A percentile compares a stretch with the other conserved stretches of the same genome.
Evolutionary conservation across 2,797 vertebrate genomes (phyloP).

Genomic region (Heteromormyrus szaboi): DNA sequence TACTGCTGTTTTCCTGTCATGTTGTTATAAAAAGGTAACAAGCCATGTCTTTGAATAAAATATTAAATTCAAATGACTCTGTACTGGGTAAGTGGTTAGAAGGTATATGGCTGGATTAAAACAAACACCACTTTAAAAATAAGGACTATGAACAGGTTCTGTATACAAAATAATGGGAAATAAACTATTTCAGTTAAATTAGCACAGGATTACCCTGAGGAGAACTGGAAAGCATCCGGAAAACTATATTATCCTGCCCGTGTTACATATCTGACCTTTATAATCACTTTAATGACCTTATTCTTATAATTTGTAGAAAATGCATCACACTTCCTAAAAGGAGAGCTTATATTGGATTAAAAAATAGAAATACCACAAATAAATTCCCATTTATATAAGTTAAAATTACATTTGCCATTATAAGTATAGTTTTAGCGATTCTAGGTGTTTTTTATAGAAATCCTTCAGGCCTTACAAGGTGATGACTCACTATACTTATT

Average conservation of each 20-base stretch:
- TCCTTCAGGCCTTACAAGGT: background rate
- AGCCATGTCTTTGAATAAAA: background rate
- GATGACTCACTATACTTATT: background rate
- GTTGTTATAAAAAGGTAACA: background rate
- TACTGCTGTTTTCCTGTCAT: background rate
- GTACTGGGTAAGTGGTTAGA: background rate
- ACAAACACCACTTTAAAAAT: background rate
- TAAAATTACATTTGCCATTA: background rate
- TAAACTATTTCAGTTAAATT: background rate
- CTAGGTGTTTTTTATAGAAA: background rate
- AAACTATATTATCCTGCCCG: background rate
- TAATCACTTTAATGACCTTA: background rate
- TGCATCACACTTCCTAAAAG: background rate
- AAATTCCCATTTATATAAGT: background rate
- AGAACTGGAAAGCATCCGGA: background rate
- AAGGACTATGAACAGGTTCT: background rate
- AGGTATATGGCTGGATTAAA: background rate
- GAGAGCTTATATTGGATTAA: background rate
- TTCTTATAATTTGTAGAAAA: background rate
- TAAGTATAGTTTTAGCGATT: background rate
- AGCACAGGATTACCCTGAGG: background rate
- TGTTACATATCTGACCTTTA: background rate
- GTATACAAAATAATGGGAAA: background rate
- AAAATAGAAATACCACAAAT: background rate
- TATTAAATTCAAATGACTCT: conserved; percentile 9